These are phyloP conservation scores for Galago senegalensis DNA, from an alignment of 2,797 vertebrate genomes.

Conservation along the genomic window DNA sequence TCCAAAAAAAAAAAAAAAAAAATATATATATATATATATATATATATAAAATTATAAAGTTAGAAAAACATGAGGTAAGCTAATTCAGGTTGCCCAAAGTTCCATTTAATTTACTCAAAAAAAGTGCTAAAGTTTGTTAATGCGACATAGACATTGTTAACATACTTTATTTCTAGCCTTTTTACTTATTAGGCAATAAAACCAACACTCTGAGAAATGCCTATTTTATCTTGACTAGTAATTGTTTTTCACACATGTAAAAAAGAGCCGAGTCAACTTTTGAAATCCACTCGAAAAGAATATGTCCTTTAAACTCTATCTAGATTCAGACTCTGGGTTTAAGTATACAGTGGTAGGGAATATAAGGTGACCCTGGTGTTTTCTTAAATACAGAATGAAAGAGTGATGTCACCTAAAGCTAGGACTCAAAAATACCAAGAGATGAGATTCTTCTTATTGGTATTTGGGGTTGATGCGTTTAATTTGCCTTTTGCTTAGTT, in stretches of 20 bases:
- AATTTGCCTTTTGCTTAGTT: background rate
- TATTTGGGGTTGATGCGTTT: background rate
- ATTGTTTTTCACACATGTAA: constrained; percentile 65
- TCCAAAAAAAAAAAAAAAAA: too few species aligned
- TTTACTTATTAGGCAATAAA: constrained; percentile 80
- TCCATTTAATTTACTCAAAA: constrained; percentile 58
- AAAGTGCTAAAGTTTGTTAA: constrained; percentile 60
- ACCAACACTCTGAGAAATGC: constrained; percentile 63
- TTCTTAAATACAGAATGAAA: background rate
- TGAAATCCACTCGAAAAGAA: constrained; percentile 65
- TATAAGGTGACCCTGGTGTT: background rate
- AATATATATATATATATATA: too few species aligned
- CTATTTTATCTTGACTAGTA: constrained; percentile 75
- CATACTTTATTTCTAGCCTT: constrained; percentile 84
- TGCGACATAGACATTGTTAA: constrained; percentile 65
- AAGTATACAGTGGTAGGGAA: background rate
- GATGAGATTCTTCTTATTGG: background rate
- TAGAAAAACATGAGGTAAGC: constrained; percentile 31
- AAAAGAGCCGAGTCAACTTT: background rate
- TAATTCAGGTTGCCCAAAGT: constrained; percentile 45
- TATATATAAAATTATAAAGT: constrained; percentile 27
- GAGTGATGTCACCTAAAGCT: background rate
- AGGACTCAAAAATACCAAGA: background rate
- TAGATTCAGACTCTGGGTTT: background rate
- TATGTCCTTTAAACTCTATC: background rate